Base-by-base conservation (phyloP, 1,140 invertebrate species). In the Physella acuta region DNA sequence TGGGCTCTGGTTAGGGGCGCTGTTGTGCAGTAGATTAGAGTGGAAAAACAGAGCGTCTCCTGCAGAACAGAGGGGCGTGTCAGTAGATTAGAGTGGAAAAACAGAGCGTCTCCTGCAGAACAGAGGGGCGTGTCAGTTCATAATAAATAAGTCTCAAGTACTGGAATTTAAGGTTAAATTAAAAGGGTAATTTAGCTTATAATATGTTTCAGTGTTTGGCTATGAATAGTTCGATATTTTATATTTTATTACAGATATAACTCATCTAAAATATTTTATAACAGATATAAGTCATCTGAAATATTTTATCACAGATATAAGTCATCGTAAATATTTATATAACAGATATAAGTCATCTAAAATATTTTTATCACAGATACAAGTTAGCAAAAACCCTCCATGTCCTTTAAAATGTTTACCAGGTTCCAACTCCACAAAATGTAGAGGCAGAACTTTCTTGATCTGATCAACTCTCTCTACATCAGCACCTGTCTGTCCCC, bases 41-140 rank as follows among this genome's bases (percentile, higher is more conserved):
- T 81, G 78, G 62, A 80, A 80, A 67, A 78, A 80, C 28, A 80
- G 56, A 39, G 72, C 79, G 66, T 81, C 80, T 17, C 80, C 80
- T 75, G 71, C 2, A 68, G 26, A 26, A 52, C 5, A 52, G 5
- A 36, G 37, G 33, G 36, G 8, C 24, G 37, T 8, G 44, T 8
- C n/a, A 33, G 60, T 0, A 24, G 60, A n/a, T 2, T 37, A 28
- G 4, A 0, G 24, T 4, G 17, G 3, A n/a, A 80, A 67, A 78
- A 80, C 28, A 80, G 56, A 39, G 72, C 79, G 66, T 81, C 80
- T 17, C 80, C 80, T 75, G 71, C 2, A 68, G 26, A 26, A 52
- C 5, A 52, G 5, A 36, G 37, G 33, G 36, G 8, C 24, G 37
- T 8, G 44, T 8, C n/a, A 33, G 60, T 0, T n/a, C n/a, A n/a